Conservation (phyloP, 1,140 invertebrate species). For the Drosophila rhopaloa region DNA sequence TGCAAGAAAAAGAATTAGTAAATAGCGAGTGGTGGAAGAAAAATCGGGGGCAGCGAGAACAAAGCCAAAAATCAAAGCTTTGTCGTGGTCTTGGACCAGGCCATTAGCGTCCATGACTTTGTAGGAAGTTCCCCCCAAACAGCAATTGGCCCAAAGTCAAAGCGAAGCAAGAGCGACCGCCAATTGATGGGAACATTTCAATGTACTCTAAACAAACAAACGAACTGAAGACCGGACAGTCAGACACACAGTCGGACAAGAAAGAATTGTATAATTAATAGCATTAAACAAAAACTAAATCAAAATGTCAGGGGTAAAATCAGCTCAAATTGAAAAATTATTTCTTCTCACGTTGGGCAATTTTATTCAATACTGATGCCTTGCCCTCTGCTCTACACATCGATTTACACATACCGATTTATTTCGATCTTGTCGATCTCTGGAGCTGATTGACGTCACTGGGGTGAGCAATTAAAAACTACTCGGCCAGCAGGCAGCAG, state of each 20-base stretch:
- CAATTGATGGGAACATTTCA: slow-evolving; percentile 50
- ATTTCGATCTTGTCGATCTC: slow-evolving; percentile 21
- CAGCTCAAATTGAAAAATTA: slow-evolving; percentile 66
- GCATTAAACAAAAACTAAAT: slow-evolving; percentile 81
- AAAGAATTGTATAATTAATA: slow-evolving; percentile 70
- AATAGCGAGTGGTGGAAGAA: not conserved
- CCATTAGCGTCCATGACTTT: slow-evolving; percentile 74
- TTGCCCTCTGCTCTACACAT: slow-evolving; percentile 3
- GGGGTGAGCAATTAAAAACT: slow-evolving; percentile 72
- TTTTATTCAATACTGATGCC: slow-evolving; percentile 37
- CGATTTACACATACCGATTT: slow-evolving; percentile 4
- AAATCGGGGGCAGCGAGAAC: slow-evolving; percentile 28
- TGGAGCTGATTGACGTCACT: slow-evolving; percentile 69
- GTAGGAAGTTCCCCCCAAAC: slow-evolving; percentile 31
- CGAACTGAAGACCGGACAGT: slow-evolving; percentile 17
- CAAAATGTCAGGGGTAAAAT: slow-evolving; percentile 53
- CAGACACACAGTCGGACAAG: not conserved
- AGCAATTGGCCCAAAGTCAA: slow-evolving; percentile 19
- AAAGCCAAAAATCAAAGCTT: slow-evolving; percentile 50
- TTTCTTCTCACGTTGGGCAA: slow-evolving; percentile 49
- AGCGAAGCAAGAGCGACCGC: not conserved
- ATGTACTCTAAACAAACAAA: slow-evolving; percentile 27
- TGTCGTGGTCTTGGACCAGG: slow-evolving; percentile 29
- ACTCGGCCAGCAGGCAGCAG: slow-evolving; percentile 60
- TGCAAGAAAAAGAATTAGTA: slow-evolving; percentile 20